phyloP scores from a whole-genome alignment of 2,888 invertebrate genomes.

The Apotomis capreana region DNA sequence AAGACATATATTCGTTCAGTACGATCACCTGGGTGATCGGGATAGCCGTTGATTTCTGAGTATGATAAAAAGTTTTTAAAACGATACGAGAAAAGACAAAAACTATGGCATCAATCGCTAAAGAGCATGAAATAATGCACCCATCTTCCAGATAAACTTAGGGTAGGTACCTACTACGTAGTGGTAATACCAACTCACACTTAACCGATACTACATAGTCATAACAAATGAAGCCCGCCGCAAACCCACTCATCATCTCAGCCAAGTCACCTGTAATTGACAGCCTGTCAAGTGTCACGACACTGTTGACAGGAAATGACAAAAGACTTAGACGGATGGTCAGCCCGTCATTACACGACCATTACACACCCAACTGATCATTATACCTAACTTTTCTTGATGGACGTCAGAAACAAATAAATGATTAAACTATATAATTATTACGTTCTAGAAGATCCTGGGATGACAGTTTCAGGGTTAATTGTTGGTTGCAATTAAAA shows the following conservation, averaged over 20 bases:
- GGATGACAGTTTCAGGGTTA: neutral
- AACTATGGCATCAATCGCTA: too few species aligned
- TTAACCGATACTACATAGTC: neutral
- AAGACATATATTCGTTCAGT: too few species aligned
- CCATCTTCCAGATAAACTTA: too few species aligned
- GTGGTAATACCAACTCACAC: too few species aligned
- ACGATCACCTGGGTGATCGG: too few species aligned
- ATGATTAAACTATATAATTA: constrained; percentile 29
- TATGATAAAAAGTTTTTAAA: too few species aligned
- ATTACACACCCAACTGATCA: constrained; percentile 21
- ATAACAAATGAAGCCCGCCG: neutral
- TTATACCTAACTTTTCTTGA: constrained; percentile 26
- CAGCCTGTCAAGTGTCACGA: constrained; percentile 16
- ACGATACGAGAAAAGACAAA: too few species aligned
- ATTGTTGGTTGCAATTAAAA: neutral
- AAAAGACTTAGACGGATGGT: constrained; percentile 30
- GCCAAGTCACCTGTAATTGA: constrained; percentile 8
- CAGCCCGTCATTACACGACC: constrained; percentile 22
- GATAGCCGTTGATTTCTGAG: too few species aligned
- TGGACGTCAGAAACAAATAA: constrained; percentile 25
- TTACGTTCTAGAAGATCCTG: constrained; percentile 7
- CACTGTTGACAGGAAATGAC: constrained; percentile 33
- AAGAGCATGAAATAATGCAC: too few species aligned
- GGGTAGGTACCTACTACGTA: too few species aligned
- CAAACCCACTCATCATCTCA: neutral